Conservation (phyloP, 1,140 invertebrate genomes). For the Adoxophyes honmai region DNA sequence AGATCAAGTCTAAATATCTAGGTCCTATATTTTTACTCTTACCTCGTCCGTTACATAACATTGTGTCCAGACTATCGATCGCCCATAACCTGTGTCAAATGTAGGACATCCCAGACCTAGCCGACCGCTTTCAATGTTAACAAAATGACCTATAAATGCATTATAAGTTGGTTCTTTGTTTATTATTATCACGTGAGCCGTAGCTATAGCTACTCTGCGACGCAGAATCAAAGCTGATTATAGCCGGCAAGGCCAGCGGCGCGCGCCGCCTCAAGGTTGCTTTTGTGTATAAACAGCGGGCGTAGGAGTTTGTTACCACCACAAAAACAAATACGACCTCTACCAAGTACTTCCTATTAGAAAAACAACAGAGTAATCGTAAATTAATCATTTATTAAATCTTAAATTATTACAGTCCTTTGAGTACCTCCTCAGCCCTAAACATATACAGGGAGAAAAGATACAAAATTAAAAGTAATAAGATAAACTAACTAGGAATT, state of each 20-base stretch:
- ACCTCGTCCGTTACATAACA: no score
- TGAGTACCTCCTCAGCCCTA: slow-evolving; percentile 33
- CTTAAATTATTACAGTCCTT: slow-evolving; percentile 71
- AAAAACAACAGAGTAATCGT: slow-evolving; percentile 40
- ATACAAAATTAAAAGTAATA: slow-evolving; percentile 56
- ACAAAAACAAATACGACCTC: slow-evolving; percentile 33
- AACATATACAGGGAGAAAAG: slow-evolving; percentile 24
- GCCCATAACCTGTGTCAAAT: background rate
- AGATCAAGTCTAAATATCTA: no score
- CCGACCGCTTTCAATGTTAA: background rate
- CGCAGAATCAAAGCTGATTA: slow-evolving; percentile 20
- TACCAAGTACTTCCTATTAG: slow-evolving; percentile 26
- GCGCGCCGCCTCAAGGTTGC: slow-evolving; percentile 56
- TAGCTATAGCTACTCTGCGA: background rate
- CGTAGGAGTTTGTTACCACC: slow-evolving; percentile 27
- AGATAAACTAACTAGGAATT: slow-evolving; percentile 69
- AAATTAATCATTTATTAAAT: slow-evolving; percentile 54
- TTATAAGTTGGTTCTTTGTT: slow-evolving; percentile 4
- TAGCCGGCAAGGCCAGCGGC: slow-evolving; percentile 37
- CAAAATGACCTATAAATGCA: background rate
- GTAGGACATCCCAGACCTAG: no score
- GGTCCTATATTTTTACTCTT: no score
- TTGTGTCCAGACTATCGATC: background rate
- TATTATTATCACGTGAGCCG: background rate
- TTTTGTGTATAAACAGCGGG: slow-evolving; percentile 69